These are phyloP conservation scores for Ceratoteleas bidentatus DNA, from an alignment of 1,140 invertebrate species.

Conservation along the genomic window DNA sequence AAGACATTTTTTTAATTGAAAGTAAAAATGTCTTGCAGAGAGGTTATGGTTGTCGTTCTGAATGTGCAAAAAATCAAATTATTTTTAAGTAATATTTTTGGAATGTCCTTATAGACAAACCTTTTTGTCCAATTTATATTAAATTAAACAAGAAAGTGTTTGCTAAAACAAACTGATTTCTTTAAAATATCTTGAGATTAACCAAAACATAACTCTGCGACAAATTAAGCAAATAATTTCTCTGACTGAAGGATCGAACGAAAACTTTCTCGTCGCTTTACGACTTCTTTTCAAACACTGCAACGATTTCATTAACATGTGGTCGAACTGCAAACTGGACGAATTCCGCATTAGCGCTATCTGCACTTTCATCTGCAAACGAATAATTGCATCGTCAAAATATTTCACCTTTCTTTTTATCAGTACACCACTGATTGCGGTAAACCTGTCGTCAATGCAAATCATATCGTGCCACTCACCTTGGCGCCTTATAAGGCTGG, in stretches of 20 bases:
- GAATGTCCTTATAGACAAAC: too few species aligned
- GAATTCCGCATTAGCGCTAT: constrained; percentile 6
- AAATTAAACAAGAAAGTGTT: too few species aligned
- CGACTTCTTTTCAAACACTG: constrained; percentile 15
- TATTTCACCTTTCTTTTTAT: constrained; percentile 44
- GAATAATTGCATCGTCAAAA: constrained; percentile 32
- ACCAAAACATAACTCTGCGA: too few species aligned
- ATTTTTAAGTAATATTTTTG: too few species aligned
- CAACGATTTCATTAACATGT: constrained; percentile 12
- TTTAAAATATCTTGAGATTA: too few species aligned
- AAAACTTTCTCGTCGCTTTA: constrained; percentile 14
- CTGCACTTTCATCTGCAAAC: constrained; percentile 27
- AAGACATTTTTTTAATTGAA: too few species aligned
- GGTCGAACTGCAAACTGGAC: not conserved
- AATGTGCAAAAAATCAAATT: too few species aligned
- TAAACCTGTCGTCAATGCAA: constrained; percentile 62
- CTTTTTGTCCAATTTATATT: too few species aligned
- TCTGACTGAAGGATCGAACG: not conserved
- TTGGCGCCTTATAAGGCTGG: constrained; percentile 57
- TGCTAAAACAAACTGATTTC: too few species aligned
- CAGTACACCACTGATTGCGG: constrained; percentile 19
- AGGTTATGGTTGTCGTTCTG: too few species aligned
- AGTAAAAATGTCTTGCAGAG: too few species aligned
- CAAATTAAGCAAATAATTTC: not conserved
- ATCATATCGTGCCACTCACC: constrained; percentile 50